Evolutionary conservation across 2,888 invertebrate genomes (phyloP).

Genomic region (Tipula unca): DNA sequence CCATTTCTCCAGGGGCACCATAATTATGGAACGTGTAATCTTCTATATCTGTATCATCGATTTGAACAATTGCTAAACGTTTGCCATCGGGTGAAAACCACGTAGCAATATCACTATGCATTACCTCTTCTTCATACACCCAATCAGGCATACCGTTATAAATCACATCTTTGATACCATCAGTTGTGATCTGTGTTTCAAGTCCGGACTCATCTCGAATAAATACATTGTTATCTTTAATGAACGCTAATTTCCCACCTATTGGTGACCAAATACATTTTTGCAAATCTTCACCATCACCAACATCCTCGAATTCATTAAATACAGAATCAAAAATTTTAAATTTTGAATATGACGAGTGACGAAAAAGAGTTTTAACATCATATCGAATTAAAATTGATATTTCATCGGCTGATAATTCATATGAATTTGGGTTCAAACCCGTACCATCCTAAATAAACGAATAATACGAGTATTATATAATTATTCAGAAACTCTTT

Average conservation of each 20-base stretch:
- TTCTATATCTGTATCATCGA: conserved; percentile 59
- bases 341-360: not conserved
- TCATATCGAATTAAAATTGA: not conserved
- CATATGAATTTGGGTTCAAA: not conserved
- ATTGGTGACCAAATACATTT: conserved; percentile 52
- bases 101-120: conserved; percentile 58
- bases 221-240: conserved; percentile 61
- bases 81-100: conserved; percentile 71
- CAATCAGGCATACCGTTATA: conserved; percentile 85
- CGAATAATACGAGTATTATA: not conserved
- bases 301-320: conserved; percentile 40
- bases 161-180: conserved; percentile 54
- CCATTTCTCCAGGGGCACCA: conserved; percentile 49
- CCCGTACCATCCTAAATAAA: not conserved
- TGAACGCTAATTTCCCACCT: conserved; percentile 50
- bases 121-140: conserved; percentile 89
- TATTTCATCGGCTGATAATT: not conserved
- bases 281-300: conserved; percentile 49
- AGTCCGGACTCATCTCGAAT: conserved; percentile 32
- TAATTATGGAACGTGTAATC: conserved; percentile 58
- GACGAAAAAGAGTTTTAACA: not conserved
- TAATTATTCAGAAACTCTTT: not conserved
- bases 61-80: conserved; percentile 61
- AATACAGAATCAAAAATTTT: not conserved
- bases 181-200: conserved; percentile 47